Conservation (phyloP, 2,797 vertebrate genomes). For the Trachops cirrhosus region DNA sequence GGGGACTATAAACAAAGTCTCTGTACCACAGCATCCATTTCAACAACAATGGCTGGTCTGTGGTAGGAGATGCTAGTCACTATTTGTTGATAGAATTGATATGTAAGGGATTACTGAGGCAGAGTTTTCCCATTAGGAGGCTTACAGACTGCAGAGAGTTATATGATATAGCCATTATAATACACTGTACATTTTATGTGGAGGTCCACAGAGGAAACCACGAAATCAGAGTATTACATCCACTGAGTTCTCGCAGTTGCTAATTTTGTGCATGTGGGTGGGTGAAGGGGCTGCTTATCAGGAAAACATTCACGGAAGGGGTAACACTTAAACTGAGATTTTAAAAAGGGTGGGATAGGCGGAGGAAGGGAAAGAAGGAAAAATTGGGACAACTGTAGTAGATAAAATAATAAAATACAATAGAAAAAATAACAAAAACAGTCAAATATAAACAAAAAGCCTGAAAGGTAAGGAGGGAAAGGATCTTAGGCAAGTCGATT, state of each 20-base stretch:
- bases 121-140: not conserved
- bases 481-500: not conserved
- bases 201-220: not conserved
- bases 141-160: not conserved
- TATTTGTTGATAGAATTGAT: not conserved
- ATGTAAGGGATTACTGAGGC: not conserved
- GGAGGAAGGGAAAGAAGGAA: no score
- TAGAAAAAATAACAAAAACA: no score
- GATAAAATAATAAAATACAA: no score
- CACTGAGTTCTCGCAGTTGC: not conserved
- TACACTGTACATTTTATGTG: not conserved
- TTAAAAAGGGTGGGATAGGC: not conserved
- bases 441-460: not conserved
- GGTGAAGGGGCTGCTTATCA: not conserved
- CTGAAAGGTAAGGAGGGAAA: not conserved
- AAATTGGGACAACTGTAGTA: no score
- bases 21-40: not conserved
- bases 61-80: not conserved
- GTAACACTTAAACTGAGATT: not conserved
- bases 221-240: not conserved
- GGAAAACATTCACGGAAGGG: not conserved
- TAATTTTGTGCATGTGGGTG: not conserved
- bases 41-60: not conserved
- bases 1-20: not conserved
- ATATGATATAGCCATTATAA: not conserved